Conservation (phyloP, 2,888 invertebrate genomes). For the Macaria notata region DNA sequence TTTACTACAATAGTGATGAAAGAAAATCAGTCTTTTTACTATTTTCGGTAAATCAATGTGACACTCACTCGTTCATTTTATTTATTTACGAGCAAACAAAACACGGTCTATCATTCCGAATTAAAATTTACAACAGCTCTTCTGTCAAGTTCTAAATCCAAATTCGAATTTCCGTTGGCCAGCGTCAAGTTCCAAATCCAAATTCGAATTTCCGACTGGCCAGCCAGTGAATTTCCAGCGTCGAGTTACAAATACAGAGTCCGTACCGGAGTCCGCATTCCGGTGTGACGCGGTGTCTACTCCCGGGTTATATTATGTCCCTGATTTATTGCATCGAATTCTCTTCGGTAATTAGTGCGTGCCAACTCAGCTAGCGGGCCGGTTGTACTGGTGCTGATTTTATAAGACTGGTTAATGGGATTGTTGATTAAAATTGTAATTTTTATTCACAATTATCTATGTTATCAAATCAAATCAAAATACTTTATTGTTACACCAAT, state of each 20-base stretch:
- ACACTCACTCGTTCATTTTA: too few species aligned
- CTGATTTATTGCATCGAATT: conserved; percentile 82
- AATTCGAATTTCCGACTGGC: conserved; percentile 38
- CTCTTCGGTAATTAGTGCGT: conserved; percentile 80
- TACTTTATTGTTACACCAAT: too few species aligned
- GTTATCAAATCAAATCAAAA: too few species aligned
- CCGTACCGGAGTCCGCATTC: conserved; percentile 67
- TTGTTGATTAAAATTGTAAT: neutral
- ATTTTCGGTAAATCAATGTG: too few species aligned
- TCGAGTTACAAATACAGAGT: conserved; percentile 46
- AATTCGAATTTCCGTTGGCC: neutral
- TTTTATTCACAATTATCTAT: neutral
- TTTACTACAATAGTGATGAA: too few species aligned
- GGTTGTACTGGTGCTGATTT: conserved; percentile 33
- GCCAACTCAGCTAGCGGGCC: conserved; percentile 54
- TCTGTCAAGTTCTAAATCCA: too few species aligned
- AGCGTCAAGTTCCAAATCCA: neutral
- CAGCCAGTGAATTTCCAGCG: conserved; percentile 9
- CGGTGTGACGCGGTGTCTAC: conserved; percentile 63
- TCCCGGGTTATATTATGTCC: conserved; percentile 75
- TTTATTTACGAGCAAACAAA: too few species aligned
- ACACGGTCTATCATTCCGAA: too few species aligned
- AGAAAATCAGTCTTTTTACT: too few species aligned
- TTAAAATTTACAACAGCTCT: too few species aligned
- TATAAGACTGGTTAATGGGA: conserved; percentile 7